phyloP scores from a whole-genome alignment of 2,113 vertebrate genomes.

The human region GRCh38 chr22:45566001-45566500 shows the following conservation, averaged over 20 bases:
- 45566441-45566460: accelerated
- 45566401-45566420: accelerated
- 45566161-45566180: background rate
- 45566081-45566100: background rate
- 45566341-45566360: background rate
- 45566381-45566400: background rate
- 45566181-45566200: background rate
- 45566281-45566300: too few species aligned
- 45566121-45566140: background rate
- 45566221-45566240: background rate
- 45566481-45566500: background rate
- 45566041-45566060: too few species aligned
- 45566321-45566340: background rate
- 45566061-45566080: background rate
- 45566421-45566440: background rate
- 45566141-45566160: background rate
- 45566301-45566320: background rate
- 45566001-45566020: too few species aligned
- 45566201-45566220: background rate
- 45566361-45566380: background rate
- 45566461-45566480: background rate
- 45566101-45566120: background rate
- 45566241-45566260: accelerated
- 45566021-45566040: too few species aligned
- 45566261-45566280: background rate